phyloP scores from a whole-genome alignment of 2,797 vertebrate species.

The Myotis pilosus region DNA sequence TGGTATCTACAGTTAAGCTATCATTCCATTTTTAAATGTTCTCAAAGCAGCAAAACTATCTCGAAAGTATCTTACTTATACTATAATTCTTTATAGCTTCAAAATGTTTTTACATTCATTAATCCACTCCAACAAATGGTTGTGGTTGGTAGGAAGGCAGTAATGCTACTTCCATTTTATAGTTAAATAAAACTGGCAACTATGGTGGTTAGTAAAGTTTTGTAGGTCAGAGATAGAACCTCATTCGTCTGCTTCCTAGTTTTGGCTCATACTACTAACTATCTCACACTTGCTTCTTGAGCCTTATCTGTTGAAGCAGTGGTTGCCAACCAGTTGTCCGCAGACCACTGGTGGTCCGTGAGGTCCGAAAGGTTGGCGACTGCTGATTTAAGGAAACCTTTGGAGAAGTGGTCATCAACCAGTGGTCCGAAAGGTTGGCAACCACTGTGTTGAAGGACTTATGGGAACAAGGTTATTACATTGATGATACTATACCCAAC shows the following conservation, averaged over 20 bases:
- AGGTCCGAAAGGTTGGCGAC: no score
- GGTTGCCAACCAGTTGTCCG: no score
- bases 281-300: background rate
- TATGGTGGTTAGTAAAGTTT: background rate
- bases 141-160: background rate
- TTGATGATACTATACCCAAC: background rate
- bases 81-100: background rate
- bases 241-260: background rate
- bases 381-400: no score
- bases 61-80: background rate
- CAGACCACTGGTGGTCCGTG: no score
- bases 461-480: background rate
- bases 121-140: background rate
- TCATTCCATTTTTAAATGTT: conserved; percentile 19
- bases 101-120: conserved; percentile 36
- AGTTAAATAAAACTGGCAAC: background rate
- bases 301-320: no score
- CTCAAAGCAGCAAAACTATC: background rate
- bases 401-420: no score
- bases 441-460: no score
- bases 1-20: background rate
- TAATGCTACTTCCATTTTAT: background rate
- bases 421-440: no score
- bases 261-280: no score
- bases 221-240: background rate